Evolutionary conservation across 2,888 invertebrate species (phyloP).

Genomic region (Hydropsyche betteni): DNA sequence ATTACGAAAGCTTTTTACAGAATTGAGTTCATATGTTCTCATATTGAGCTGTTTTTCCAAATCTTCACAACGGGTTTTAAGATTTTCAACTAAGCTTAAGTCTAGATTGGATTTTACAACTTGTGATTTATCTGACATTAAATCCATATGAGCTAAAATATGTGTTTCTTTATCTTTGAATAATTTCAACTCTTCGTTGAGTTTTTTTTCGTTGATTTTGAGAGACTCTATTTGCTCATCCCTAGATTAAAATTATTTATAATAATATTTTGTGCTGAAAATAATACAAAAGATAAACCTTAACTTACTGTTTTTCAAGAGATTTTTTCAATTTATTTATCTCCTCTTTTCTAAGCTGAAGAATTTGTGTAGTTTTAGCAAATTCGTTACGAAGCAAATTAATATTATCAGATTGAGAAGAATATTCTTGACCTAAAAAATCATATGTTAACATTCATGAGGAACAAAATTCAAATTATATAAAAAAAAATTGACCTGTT

Average conservation of each 20-base stretch:
- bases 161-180: conserved; percentile 55
- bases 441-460: not conserved
- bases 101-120: conserved; percentile 54
- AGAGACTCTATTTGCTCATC: conserved; percentile 52
- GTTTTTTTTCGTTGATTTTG: conserved; percentile 57
- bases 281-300: conserved; percentile 2
- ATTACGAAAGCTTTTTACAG: conserved; percentile 36
- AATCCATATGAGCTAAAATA: conserved; percentile 52
- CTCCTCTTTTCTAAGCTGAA: conserved; percentile 63
- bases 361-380: conserved; percentile 59
- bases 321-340: conserved; percentile 61
- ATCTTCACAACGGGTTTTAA: conserved; percentile 55
- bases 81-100: conserved; percentile 54
- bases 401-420: conserved; percentile 47
- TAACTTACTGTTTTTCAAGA: conserved; percentile 54
- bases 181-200: conserved; percentile 55
- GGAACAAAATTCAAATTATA: not conserved
- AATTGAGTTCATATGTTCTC: conserved; percentile 36
- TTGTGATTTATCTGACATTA: conserved; percentile 58
- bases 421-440: conserved; percentile 43
- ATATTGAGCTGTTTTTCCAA: conserved; percentile 56
- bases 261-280: conserved; percentile 5
- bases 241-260: conserved; percentile 37
- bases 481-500: conserved; percentile 31
- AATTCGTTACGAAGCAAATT: conserved; percentile 56